phyloP scores from a whole-genome alignment of 1,140 invertebrate genomes.

The Dolichoris vasculosae region DNA sequence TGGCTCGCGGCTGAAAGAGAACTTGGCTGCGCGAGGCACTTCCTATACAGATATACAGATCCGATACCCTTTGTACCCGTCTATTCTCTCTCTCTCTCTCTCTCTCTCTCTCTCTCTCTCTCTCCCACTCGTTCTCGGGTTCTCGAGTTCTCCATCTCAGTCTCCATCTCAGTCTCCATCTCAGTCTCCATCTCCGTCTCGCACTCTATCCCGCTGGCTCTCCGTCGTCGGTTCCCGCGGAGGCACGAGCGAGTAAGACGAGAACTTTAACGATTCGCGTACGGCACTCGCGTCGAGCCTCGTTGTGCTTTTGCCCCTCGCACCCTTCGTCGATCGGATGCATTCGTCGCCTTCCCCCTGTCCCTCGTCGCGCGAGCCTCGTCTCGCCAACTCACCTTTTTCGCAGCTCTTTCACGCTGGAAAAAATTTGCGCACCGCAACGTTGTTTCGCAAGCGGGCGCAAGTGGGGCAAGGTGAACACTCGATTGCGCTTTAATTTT shows the following conservation, averaged over 20 bases:
- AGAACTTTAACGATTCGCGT: constrained; percentile 51
- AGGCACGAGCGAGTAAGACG: constrained; percentile 25
- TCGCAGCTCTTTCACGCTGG: not conserved
- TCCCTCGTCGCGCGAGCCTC: not conserved
- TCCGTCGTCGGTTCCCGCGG: constrained; percentile 40
- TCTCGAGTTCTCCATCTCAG: not conserved
- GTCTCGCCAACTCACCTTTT: not conserved
- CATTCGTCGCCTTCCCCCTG: constrained; percentile 37
- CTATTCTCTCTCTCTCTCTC: constrained; percentile 15
- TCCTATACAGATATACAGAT: constrained; percentile 49
- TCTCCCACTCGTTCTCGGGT: not conserved
- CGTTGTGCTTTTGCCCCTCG: constrained; percentile 22
- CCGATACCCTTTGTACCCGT: constrained; percentile 27
- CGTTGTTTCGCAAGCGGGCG: constrained; percentile 15
- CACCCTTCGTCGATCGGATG: not conserved
- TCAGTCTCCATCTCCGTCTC: not conserved
- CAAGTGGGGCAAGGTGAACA: constrained; percentile 48
- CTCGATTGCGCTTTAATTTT: constrained; percentile 47
- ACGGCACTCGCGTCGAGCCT: constrained; percentile 19
- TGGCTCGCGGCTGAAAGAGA: constrained; percentile 18
- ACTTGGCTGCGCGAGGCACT: constrained; percentile 40
- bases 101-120: not conserved
- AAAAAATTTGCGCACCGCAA: constrained; percentile 10
- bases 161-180: not conserved
- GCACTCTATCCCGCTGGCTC: not conserved